phyloP scores from a whole-genome alignment of 2,888 invertebrate species.

The Deroplatys truncata region DNA sequence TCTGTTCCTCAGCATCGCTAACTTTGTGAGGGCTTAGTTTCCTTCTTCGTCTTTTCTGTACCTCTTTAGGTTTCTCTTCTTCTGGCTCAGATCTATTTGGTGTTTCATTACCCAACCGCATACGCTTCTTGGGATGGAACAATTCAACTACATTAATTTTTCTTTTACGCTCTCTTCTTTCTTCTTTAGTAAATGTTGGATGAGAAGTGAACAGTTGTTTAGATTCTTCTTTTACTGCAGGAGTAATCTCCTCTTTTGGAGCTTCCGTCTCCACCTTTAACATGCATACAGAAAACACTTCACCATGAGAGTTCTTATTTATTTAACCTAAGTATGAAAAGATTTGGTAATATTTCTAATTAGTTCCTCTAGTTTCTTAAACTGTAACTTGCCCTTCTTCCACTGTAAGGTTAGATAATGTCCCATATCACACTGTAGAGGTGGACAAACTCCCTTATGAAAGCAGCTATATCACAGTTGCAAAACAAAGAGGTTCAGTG shows the following conservation, averaged over 20 bases:
- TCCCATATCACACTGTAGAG: no score
- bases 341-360: no score
- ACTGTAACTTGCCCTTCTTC: no score
- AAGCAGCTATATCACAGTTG: no score
- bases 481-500: no score
- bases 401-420: no score
- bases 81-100: not conserved
- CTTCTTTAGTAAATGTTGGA: constrained; percentile 55
- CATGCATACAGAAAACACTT: not conserved
- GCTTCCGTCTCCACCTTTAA: not conserved
- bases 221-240: not conserved
- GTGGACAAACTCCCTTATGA: no score
- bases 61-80: not conserved
- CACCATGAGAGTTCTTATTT: no score
- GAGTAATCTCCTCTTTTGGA: not conserved
- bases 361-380: no score
- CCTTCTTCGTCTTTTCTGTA: not conserved
- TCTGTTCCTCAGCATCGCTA: not conserved
- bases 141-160: constrained; percentile 66
- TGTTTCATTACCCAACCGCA: not conserved
- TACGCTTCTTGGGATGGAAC: constrained; percentile 55
- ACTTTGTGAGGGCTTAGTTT: not conserved
- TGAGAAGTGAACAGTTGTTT: not conserved
- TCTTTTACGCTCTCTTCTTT: constrained; percentile 64
- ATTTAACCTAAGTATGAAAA: no score